Percentiles rank a stretch among this genome's conserved stretches.
Conservation (phyloP, 1,140 invertebrate species). For the Helicorthomorpha holstii region DNA sequence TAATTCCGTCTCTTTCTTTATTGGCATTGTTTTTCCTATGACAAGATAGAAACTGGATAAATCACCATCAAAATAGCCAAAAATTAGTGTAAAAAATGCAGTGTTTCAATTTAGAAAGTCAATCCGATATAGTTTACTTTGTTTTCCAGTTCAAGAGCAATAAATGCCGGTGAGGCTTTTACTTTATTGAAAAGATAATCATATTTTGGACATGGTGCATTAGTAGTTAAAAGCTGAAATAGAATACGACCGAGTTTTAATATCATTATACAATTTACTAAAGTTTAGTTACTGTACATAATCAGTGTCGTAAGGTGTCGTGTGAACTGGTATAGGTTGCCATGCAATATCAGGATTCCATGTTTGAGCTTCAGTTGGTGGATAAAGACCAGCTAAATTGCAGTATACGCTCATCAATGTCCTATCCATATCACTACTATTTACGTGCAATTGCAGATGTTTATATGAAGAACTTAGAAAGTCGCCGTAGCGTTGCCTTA, state of each 20-base stretch:
- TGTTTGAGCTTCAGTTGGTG: slow-evolving; percentile 13
- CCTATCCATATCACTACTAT: slow-evolving; percentile 62
- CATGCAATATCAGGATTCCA: slow-evolving; percentile 17
- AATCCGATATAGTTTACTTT: no score
- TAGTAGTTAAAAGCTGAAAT: not conserved
- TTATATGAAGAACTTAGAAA: slow-evolving; percentile 42
- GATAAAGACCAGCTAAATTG: slow-evolving; percentile 23
- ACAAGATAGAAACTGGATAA: no score
- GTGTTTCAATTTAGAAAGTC: no score
- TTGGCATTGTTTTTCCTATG: no score
- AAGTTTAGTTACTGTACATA: slow-evolving; percentile 5
- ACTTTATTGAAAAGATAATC: not conserved
- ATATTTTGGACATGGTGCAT: slow-evolving; percentile 2
- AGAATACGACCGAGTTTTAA: not conserved
- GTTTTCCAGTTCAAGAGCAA: not conserved
- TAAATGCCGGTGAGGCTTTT: not conserved
- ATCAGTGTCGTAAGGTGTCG: slow-evolving; percentile 12
- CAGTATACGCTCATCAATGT: slow-evolving; percentile 22
- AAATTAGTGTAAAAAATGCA: no score
- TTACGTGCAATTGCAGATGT: slow-evolving; percentile 42
- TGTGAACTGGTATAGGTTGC: slow-evolving; percentile 25
- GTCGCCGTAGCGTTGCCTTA: slow-evolving; percentile 45
- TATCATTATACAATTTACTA: slow-evolving; percentile 1
- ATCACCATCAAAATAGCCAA: no score
- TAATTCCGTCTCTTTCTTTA: no score